Percentiles rank a stretch among this genome's conserved stretches.
These are phyloP conservation scores for Nephila pilipes DNA, from an alignment of 1,140 invertebrate genomes.

Conservation along the genomic window DNA sequence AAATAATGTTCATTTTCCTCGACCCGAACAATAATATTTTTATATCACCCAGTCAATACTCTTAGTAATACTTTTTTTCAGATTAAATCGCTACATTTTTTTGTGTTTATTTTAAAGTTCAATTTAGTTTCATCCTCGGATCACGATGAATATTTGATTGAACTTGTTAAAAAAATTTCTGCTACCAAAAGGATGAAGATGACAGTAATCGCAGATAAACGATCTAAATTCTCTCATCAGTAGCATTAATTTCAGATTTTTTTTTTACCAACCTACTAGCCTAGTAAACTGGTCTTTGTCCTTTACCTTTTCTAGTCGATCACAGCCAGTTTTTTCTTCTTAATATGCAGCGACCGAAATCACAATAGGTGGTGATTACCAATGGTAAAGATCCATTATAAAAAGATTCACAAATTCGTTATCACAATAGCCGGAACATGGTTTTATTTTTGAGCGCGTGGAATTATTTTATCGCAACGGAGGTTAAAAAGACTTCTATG, in stretches of 20 bases:
- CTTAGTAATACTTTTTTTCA: not conserved
- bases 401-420: slow-evolving; percentile 28
- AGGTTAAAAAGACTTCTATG: slow-evolving; percentile 43
- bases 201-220: not conserved
- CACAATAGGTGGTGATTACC: slow-evolving; percentile 55
- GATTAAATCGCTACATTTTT: not conserved
- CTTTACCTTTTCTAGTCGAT: slow-evolving; percentile 30
- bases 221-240: not conserved
- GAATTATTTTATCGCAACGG: slow-evolving; percentile 42
- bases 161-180: not conserved
- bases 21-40: not conserved
- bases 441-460: slow-evolving; percentile 40
- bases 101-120: not conserved
- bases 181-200: not conserved
- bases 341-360: slow-evolving; percentile 38
- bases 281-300: slow-evolving; percentile 35
- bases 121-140: not conserved
- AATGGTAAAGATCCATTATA: slow-evolving; percentile 22
- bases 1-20: not conserved
- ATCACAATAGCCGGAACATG: slow-evolving; percentile 60
- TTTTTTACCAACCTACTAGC: slow-evolving; percentile 51
- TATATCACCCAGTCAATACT: not conserved
- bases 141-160: not conserved
- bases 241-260: slow-evolving; percentile 19
- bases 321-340: not conserved